Percentiles rank a stretch among this genome's conserved stretches.
Evolutionary conservation across 2,888 invertebrate species (phyloP).

Genomic region (Eupithecia exiguata): DNA sequence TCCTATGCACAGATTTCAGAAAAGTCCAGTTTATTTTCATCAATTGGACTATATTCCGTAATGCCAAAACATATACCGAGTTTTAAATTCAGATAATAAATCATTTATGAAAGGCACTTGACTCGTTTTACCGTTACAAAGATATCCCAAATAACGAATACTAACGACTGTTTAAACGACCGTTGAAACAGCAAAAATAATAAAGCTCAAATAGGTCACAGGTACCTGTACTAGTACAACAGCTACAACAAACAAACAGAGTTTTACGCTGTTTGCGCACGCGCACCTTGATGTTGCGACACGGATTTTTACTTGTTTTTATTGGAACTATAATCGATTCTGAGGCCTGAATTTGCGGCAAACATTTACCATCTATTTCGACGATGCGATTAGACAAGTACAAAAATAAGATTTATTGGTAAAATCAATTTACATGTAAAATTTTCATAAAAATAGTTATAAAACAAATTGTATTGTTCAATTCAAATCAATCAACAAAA

Average conservation of each 20-base stretch:
- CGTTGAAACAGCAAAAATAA: constrained; percentile 67
- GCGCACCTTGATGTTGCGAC: constrained; percentile 54
- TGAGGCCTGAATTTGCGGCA: neutral
- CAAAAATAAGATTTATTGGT: too few species aligned
- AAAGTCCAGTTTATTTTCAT: neutral
- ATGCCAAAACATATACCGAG: neutral
- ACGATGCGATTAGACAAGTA: neutral
- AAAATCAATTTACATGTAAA: too few species aligned
- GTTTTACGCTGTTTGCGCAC: constrained; percentile 39
- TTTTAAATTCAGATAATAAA: neutral
- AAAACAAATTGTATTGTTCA: too few species aligned
- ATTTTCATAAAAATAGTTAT: too few species aligned
- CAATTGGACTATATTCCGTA: neutral
- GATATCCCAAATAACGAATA: constrained; percentile 1
- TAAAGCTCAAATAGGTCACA: constrained; percentile 61
- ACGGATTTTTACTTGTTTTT: constrained; percentile 44
- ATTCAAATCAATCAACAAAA: too few species aligned
- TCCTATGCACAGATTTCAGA: neutral
- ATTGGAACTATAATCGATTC: constrained; percentile 35
- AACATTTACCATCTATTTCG: neutral
- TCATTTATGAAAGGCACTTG: neutral
- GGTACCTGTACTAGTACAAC: constrained; percentile 38
- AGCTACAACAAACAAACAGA: constrained; percentile 29
- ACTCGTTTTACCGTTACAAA: neutral
- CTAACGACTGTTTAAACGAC: constrained; percentile 29